Evolutionary conservation across 2,797 vertebrate species (phyloP).

Genomic region (Aldrovandia affinis): DNA sequence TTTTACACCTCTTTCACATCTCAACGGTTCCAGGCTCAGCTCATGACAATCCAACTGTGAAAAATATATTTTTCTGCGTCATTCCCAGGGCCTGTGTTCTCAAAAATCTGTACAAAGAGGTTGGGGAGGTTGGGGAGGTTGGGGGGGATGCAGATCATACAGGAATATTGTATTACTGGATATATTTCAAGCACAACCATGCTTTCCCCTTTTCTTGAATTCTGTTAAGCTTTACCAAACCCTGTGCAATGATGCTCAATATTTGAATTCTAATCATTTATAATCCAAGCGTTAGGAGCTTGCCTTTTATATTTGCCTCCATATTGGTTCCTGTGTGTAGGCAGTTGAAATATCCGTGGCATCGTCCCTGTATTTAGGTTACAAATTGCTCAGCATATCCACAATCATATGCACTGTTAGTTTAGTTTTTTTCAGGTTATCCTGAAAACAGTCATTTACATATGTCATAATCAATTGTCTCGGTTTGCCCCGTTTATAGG

Average conservation of each 20-base stretch:
- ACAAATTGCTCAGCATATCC: slow-evolving; percentile 27
- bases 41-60: slow-evolving; percentile 52
- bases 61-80: slow-evolving; percentile 51
- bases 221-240: slow-evolving; percentile 45
- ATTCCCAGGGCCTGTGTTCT: slow-evolving; percentile 43
- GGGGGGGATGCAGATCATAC: slow-evolving; percentile 41
- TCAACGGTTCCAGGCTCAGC: slow-evolving; percentile 47
- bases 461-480: slow-evolving; percentile 8
- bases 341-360: background rate
- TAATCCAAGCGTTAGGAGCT: slow-evolving; percentile 37
- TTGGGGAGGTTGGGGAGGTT: no score
- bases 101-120: slow-evolving; percentile 44
- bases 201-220: slow-evolving; percentile 41
- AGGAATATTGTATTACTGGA: slow-evolving; percentile 59
- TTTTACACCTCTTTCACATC: slow-evolving; percentile 30
- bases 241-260: slow-evolving; percentile 53
- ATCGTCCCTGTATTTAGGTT: background rate
- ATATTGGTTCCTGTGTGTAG: slow-evolving; percentile 10
- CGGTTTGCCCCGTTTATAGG: background rate
- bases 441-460: background rate
- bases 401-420: background rate
- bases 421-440: background rate
- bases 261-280: slow-evolving; percentile 47
- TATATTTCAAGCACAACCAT: slow-evolving; percentile 50
- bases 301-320: background rate